A percentile compares a stretch with the other conserved stretches of the same genome.
These are phyloP conservation scores for Taphrorychus bicolor DNA, from an alignment of 2,888 invertebrate genomes.

Conservation along the genomic window DNA sequence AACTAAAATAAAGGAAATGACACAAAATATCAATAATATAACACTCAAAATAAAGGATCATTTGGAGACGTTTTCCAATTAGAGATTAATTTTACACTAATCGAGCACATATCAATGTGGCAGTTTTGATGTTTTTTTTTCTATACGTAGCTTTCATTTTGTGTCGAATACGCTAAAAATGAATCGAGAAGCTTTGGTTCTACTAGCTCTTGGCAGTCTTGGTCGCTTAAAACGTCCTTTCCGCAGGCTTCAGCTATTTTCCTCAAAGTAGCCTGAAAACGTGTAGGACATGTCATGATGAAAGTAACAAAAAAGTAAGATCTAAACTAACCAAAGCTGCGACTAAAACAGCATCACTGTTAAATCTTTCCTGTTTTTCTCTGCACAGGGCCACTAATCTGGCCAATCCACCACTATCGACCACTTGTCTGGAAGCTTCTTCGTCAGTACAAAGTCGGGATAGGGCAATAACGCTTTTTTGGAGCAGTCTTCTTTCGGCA, in stretches of 20 bases:
- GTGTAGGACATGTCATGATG: too few species aligned
- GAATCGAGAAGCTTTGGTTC: conserved; percentile 80
- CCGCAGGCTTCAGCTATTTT: conserved; percentile 69
- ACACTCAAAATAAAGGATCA: too few species aligned
- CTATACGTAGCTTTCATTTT: conserved; percentile 82
- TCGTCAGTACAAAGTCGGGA: conserved; percentile 75
- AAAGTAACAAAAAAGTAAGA: too few species aligned
- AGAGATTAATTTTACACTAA: too few species aligned
- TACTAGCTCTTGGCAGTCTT: conserved; percentile 76
- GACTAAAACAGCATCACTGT: conserved; percentile 72
- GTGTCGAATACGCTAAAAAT: conserved; percentile 78
- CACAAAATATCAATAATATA: too few species aligned
- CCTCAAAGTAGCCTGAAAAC: conserved; percentile 68
- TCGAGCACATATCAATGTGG: too few species aligned
- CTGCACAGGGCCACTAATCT: conserved; percentile 74
- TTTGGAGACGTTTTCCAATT: too few species aligned
- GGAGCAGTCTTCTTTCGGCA: conserved; percentile 77
- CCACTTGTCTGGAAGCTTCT: conserved; percentile 73
- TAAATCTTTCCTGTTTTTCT: conserved; percentile 66
- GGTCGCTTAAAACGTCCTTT: conserved; percentile 61
- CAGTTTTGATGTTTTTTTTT: too few species aligned
- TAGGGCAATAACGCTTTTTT: conserved; percentile 84
- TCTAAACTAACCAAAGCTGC: conserved; percentile 66
- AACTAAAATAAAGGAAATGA: neutral
- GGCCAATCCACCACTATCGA: conserved; percentile 71